phyloP scores from a whole-genome alignment of 2,888 invertebrate genomes.

The Bhutanitis thaidina region DNA sequence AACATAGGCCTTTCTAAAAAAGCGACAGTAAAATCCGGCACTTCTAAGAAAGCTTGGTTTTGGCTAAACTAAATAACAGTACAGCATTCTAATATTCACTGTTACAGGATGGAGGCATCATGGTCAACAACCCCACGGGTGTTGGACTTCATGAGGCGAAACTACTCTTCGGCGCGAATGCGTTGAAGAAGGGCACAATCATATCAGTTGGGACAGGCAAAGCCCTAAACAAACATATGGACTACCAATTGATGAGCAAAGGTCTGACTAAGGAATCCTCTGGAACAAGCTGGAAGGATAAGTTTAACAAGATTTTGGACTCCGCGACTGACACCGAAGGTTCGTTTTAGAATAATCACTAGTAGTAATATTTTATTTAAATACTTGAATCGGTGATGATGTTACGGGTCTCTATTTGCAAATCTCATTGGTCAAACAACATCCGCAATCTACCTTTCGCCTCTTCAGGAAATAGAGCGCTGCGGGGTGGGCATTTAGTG shows the following conservation, averaged over 20 bases:
- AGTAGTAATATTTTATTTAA: too few species aligned
- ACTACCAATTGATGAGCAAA: conserved; percentile 39
- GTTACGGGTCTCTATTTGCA: too few species aligned
- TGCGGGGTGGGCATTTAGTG: too few species aligned
- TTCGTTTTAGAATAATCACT: conserved; percentile 32
- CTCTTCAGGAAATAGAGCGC: too few species aligned
- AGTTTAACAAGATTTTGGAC: conserved; percentile 89
- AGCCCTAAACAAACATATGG: conserved; percentile 57
- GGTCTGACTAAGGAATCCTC: conserved; percentile 37
- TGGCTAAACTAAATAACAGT: neutral
- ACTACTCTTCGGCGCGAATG: conserved; percentile 87
- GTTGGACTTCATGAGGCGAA: conserved; percentile 93
- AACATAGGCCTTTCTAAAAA: too few species aligned
- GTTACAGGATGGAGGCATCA: conserved; percentile 87
- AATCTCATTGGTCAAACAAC: too few species aligned
- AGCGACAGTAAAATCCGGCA: too few species aligned
- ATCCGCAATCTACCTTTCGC: too few species aligned
- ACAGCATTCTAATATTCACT: too few species aligned
- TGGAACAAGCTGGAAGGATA: conserved; percentile 84
- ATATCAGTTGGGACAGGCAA: conserved; percentile 91
- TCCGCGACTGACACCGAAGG: conserved; percentile 94
- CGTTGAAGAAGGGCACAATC: conserved; percentile 84
- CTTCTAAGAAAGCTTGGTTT: too few species aligned
- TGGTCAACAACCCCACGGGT: conserved; percentile 93
- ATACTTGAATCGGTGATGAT: too few species aligned